Percentiles rank a stretch among this genome's conserved stretches.
These are phyloP conservation scores for Rhagium mordax DNA, from an alignment of 2,888 invertebrate species.

Conservation along the genomic window DNA sequence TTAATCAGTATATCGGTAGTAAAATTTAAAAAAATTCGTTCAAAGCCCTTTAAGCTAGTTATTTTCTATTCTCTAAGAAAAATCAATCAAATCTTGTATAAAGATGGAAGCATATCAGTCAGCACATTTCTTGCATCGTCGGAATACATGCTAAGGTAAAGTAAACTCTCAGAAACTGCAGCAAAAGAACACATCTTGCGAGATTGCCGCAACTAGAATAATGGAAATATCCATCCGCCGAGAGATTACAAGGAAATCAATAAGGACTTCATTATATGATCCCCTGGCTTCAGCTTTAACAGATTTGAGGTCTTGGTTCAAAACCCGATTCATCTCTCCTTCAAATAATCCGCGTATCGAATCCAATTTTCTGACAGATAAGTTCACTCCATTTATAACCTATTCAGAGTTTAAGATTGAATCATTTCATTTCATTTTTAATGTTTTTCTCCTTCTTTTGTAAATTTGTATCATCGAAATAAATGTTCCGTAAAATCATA, in stretches of 20 bases:
- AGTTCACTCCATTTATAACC: conserved; percentile 65
- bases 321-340: conserved; percentile 50
- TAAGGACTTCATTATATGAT: conserved; percentile 65
- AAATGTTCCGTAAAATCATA: background rate
- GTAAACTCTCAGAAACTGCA: conserved; percentile 23
- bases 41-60: background rate
- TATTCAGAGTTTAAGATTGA: conserved; percentile 50
- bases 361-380: conserved; percentile 66
- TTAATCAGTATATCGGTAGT: no score
- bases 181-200: conserved; percentile 45
- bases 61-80: conserved; percentile 1
- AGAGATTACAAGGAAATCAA: conserved; percentile 62
- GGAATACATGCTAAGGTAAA: conserved; percentile 39
- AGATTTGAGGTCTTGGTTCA: conserved; percentile 59
- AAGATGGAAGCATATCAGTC: conserved; percentile 42
- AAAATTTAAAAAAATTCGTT: no score
- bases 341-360: conserved; percentile 63
- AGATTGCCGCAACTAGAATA: conserved; percentile 52
- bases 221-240: conserved; percentile 58
- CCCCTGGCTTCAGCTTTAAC: conserved; percentile 58
- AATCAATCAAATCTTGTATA: background rate
- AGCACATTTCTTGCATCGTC: conserved; percentile 40
- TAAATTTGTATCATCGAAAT: background rate
- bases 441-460: background rate
- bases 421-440: conserved; percentile 23